phyloP scores from a whole-genome alignment of 1,140 invertebrate genomes.

The Glossosoma conforme region DNA sequence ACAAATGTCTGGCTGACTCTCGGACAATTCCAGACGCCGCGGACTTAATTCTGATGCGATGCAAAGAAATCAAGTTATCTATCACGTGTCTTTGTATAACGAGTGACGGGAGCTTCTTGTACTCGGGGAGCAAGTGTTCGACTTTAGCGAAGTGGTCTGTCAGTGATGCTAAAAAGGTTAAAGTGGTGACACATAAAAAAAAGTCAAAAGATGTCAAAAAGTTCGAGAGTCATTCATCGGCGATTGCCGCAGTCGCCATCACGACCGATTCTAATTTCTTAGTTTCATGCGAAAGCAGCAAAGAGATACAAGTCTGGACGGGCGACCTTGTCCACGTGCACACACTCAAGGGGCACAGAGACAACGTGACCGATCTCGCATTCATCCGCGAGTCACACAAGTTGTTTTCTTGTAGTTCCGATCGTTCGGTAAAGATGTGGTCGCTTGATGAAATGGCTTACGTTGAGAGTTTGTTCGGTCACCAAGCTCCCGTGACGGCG shows the following conservation, averaged over 20 bases:
- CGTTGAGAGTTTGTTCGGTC: constrained; percentile 93
- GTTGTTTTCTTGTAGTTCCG: constrained; percentile 79
- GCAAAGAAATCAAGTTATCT: constrained; percentile 70
- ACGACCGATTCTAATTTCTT: constrained; percentile 83
- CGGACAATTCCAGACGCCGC: constrained; percentile 50
- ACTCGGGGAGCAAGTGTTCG: constrained; percentile 84
- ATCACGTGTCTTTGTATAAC: constrained; percentile 81
- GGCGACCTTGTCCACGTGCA: constrained; percentile 71
- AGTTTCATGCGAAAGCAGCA: constrained; percentile 71
- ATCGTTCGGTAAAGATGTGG: constrained; percentile 89
- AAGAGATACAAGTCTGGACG: constrained; percentile 80
- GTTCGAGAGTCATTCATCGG: constrained; percentile 51
- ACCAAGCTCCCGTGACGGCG: constrained; percentile 82
- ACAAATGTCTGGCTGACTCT: constrained; percentile 65
- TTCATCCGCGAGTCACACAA: constrained; percentile 86
- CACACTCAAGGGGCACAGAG: constrained; percentile 77
- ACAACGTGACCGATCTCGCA: constrained; percentile 68
- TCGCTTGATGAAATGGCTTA: constrained; percentile 93
- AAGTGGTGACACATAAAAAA: constrained; percentile 51
- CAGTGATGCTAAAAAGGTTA: constrained; percentile 52
- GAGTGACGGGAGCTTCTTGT: constrained; percentile 68
- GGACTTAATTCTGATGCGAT: constrained; percentile 53
- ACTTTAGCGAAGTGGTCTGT: constrained; percentile 78
- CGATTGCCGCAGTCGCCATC: constrained; percentile 69
- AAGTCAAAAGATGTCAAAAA: constrained; percentile 40